A percentile compares a stretch with the other conserved stretches of the same genome.
These are phyloP conservation scores for Nomada fabriciana DNA, from an alignment of 2,888 invertebrate genomes.

Conservation along the genomic window DNA sequence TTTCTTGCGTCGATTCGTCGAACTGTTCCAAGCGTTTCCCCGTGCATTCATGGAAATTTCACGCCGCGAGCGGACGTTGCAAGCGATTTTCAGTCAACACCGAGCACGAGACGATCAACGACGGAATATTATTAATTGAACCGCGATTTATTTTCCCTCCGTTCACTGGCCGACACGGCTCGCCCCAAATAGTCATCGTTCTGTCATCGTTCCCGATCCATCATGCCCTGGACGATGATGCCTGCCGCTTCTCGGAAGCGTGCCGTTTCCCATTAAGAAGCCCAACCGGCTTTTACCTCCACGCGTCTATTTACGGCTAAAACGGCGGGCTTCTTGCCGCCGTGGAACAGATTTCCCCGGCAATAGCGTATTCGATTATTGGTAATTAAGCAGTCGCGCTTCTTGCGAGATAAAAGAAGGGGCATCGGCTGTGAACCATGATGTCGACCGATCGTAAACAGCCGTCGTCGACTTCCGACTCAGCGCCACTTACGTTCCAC, in stretches of 20 bases:
- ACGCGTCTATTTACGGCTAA: conserved; percentile 44
- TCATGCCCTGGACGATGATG: not conserved
- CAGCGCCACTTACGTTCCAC: conserved; percentile 23
- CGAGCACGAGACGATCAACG: too few species aligned
- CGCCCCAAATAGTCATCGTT: conserved; percentile 14
- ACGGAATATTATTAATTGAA: too few species aligned
- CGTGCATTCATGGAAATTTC: conserved; percentile 9
- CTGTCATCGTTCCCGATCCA: conserved; percentile 32
- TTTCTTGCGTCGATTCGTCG: conserved; percentile 13
- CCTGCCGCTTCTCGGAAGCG: conserved; percentile 34
- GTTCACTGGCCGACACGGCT: not conserved
- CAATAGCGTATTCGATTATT: conserved; percentile 66
- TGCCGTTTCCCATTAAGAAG: conserved; percentile 50
- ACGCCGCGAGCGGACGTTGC: not conserved
- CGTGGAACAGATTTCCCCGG: conserved; percentile 49
- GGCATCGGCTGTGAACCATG: conserved; percentile 61
- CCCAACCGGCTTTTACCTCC: conserved; percentile 53
- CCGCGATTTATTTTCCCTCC: too few species aligned
- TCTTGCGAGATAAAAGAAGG: conserved; percentile 66
- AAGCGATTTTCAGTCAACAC: too few species aligned
- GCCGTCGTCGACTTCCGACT: conserved; percentile 56
- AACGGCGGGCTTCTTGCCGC: conserved; percentile 36
- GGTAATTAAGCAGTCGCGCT: conserved; percentile 66
- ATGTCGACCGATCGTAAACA: conserved; percentile 61
- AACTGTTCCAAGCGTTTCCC: not conserved